phyloP scores from a whole-genome alignment of 1,140 invertebrate genomes.

The Drepana arcuata region DNA sequence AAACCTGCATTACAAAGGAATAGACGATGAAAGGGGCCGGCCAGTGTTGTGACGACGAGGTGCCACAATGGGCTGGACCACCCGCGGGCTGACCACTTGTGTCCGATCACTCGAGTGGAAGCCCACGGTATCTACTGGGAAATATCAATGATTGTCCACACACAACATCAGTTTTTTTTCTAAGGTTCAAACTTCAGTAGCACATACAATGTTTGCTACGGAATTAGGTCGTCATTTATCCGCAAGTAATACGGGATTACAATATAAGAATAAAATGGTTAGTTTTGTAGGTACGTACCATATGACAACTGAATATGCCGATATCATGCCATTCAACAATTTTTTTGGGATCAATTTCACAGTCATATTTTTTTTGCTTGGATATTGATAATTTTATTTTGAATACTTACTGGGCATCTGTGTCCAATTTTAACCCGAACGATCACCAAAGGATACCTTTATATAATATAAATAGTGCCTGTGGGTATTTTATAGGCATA shows the following conservation, averaged over 20 bases:
- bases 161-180: slow-evolving; percentile 8
- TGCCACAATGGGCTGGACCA: slow-evolving; percentile 36
- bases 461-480: too few species aligned
- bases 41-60: slow-evolving; percentile 31
- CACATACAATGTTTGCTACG: slow-evolving; percentile 29
- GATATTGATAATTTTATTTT: too few species aligned
- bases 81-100: slow-evolving; percentile 40
- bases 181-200: slow-evolving; percentile 19
- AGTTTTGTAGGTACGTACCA: background rate
- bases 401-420: too few species aligned
- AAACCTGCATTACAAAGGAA: slow-evolving; percentile 4
- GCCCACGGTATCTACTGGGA: slow-evolving; percentile 26
- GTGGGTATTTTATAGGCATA: too few species aligned
- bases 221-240: slow-evolving; percentile 48
- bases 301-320: background rate
- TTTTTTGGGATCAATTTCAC: too few species aligned
- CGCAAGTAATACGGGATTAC: slow-evolving; percentile 23
- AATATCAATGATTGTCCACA: slow-evolving; percentile 40
- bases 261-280: slow-evolving; percentile 12
- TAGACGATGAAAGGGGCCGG: slow-evolving; percentile 17
- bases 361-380: too few species aligned
- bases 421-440: too few species aligned
- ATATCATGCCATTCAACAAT: too few species aligned
- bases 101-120: slow-evolving; percentile 46
- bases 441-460: too few species aligned